Percentiles rank a stretch among this genome's conserved stretches.
phyloP scores from a whole-genome alignment of 2,888 invertebrate genomes.

The Pseudoips prasinana region DNA sequence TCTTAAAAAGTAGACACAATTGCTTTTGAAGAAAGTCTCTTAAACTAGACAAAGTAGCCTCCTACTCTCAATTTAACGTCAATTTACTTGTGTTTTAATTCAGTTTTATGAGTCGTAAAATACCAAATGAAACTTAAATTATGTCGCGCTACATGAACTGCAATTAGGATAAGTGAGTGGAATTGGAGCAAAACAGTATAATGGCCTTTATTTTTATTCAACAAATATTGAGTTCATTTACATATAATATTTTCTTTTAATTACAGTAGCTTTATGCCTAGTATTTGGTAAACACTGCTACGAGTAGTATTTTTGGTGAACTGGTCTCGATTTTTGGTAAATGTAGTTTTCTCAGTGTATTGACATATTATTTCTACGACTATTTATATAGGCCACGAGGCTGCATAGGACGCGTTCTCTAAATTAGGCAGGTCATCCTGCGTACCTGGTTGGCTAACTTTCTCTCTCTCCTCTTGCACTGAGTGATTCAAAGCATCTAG shows the following conservation, averaged over 20 bases:
- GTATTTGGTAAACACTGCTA: too few species aligned
- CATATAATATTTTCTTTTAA: background rate
- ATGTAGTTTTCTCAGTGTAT: too few species aligned
- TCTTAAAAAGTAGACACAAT: conserved; percentile 20
- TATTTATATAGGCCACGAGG: too few species aligned
- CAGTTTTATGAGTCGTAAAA: conserved; percentile 51
- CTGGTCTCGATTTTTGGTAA: too few species aligned
- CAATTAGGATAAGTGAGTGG: conserved; percentile 49
- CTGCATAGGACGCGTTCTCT: too few species aligned
- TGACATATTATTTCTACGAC: too few species aligned
- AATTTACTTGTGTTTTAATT: conserved; percentile 34
- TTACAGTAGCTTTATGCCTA: too few species aligned
- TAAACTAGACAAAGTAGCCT: conserved; percentile 24
- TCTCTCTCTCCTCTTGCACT: too few species aligned
- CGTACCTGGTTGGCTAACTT: too few species aligned
- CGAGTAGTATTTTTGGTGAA: too few species aligned
- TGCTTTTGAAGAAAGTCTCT: conserved; percentile 12
- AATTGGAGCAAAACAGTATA: conserved; percentile 47
- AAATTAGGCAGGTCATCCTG: too few species aligned
- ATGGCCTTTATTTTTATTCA: conserved; percentile 31
- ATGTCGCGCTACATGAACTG: conserved; percentile 37
- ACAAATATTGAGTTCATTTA: conserved; percentile 25
- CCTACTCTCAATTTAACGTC: conserved; percentile 31
- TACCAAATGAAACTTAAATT: conserved; percentile 51
- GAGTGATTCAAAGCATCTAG: too few species aligned